Conservation (phyloP, 2,797 vertebrate genomes). For the Molossus alvarezi region DNA sequence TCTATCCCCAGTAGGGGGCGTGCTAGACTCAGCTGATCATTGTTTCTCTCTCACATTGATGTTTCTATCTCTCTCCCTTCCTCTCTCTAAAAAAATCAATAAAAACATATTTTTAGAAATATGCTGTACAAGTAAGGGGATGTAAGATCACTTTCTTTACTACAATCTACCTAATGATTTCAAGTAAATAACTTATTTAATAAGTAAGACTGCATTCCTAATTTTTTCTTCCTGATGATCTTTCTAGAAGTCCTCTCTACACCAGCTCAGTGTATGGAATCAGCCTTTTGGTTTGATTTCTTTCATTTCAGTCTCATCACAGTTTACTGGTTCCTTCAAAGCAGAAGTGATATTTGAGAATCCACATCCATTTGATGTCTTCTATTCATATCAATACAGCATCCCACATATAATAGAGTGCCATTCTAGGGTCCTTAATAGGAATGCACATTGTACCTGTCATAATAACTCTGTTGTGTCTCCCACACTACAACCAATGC, state of each 20-base stretch:
- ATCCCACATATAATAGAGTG: not conserved
- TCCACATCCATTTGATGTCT: not conserved
- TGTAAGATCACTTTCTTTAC: not conserved
- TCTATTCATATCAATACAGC: not conserved
- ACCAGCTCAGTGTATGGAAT: not conserved
- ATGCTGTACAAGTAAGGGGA: not conserved
- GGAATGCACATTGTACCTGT: not conserved
- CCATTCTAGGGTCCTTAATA: not conserved
- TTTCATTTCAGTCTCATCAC: not conserved
- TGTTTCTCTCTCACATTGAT: too few relatives aligned
- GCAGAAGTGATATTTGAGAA: slow-evolving; percentile 4
- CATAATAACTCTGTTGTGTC: not conserved
- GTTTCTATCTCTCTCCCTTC: too few relatives aligned
- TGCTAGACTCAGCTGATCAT: too few relatives aligned
- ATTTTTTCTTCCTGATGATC: not conserved
- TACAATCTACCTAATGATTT: not conserved
- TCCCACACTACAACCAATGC: not conserved
- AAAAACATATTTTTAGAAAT: not conserved
- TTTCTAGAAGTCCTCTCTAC: not conserved
- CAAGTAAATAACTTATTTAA: not conserved
- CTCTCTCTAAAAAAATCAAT: too few relatives aligned
- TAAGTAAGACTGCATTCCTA: not conserved
- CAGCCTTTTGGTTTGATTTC: not conserved
- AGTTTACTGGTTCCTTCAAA: slow-evolving; percentile 25
- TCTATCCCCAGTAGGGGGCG: too few relatives aligned